Conservation (phyloP, 2,888 invertebrate species). For the Congeria kusceri region DNA sequence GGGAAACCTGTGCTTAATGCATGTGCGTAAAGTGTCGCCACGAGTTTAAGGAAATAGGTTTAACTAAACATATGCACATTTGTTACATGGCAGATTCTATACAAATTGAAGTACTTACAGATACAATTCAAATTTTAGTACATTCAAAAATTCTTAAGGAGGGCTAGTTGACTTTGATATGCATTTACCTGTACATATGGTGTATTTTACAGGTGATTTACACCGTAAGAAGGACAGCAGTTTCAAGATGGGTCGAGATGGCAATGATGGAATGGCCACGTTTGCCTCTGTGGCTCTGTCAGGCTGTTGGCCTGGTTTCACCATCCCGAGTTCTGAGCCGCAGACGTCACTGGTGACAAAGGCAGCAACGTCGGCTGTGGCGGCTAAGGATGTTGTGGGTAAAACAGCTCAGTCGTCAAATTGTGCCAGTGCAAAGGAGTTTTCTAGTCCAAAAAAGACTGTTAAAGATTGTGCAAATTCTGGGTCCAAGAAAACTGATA, state of each 20-base stretch:
- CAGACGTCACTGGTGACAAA: background rate
- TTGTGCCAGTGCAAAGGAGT: background rate
- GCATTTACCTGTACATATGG: background rate
- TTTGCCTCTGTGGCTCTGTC: conserved; percentile 65
- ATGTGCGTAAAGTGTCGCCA: no score
- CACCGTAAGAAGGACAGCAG: conserved; percentile 42
- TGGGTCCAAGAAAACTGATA: background rate
- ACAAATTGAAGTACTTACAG: no score
- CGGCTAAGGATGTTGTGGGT: background rate
- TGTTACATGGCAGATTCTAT: no score
- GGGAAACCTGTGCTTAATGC: no score
- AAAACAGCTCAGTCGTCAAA: no score
- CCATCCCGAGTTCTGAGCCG: background rate
- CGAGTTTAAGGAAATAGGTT: no score
- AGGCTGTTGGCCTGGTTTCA: conserved; percentile 18
- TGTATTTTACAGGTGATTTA: conserved; percentile 38
- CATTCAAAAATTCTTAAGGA: no score
- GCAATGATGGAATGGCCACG: conserved; percentile 39
- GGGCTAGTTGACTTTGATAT: no score
- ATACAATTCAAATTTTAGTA: no score
- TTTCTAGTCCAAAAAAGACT: background rate
- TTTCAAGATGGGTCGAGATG: conserved; percentile 55
- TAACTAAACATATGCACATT: no score
- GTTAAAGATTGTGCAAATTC: background rate
- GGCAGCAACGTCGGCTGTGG: background rate